Percentiles rank a stretch among this genome's conserved stretches.
Evolutionary conservation across 2,797 vertebrate genomes (phyloP).

Genomic region (Falco novaeseelandiae): DNA sequence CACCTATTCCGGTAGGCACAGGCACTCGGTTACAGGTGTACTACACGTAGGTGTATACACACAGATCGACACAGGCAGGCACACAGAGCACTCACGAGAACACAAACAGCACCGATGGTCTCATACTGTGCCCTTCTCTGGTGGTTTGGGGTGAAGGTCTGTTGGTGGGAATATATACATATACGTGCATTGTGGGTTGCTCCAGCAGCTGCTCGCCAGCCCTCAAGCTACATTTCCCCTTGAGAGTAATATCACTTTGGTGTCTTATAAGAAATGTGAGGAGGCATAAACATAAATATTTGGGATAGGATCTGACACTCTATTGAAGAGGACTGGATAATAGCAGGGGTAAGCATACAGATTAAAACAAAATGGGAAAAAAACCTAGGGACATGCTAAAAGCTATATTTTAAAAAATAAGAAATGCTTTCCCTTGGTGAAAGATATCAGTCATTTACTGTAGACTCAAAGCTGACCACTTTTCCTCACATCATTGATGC

Average conservation of each 20-base stretch:
- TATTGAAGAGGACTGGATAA: background rate
- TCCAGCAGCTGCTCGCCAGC: background rate
- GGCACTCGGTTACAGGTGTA: background rate
- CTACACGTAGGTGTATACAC: rapidly evolving
- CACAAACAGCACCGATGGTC: background rate
- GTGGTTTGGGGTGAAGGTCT: background rate
- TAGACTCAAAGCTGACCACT: background rate
- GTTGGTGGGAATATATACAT: background rate
- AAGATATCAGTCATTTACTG: background rate
- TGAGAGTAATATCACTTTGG: background rate
- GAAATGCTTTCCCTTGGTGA: background rate
- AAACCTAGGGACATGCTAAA: background rate
- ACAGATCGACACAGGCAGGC: background rate
- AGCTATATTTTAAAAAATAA: background rate
- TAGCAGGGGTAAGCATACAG: background rate
- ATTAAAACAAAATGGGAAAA: background rate
- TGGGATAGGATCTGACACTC: background rate
- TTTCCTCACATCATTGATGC: background rate
- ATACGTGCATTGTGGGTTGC: background rate
- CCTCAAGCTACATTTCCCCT: background rate
- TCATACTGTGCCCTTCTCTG: background rate
- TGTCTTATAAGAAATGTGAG: background rate
- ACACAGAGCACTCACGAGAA: rapidly evolving
- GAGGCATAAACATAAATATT: background rate
- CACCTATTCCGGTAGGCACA: rapidly evolving